Percentiles rank a stretch among this genome's conserved stretches.
Conservation (phyloP, 64 coral and sea anemone genomes). For the Stichodactyla helianthus region DNA sequence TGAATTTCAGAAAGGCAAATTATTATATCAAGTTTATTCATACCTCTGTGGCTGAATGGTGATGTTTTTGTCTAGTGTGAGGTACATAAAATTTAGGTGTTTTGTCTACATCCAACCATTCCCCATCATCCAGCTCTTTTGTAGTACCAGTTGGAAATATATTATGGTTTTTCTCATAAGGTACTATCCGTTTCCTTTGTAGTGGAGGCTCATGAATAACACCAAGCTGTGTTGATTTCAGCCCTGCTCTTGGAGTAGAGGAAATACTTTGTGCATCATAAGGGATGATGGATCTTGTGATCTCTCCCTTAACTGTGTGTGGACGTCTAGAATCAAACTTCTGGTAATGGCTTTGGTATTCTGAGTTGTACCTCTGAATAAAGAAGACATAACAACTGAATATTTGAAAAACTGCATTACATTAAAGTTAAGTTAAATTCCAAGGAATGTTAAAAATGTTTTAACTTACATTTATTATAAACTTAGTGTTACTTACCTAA, state of each 20-base stretch:
- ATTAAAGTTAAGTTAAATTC: too few species aligned
- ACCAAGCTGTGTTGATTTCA: constrained; percentile 69
- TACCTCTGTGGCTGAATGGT: not conserved
- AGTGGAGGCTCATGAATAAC: constrained; percentile 73
- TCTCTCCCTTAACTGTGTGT: constrained; percentile 71
- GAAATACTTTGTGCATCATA: constrained; percentile 29
- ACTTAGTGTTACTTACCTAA: too few species aligned
- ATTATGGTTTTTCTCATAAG: constrained; percentile 89
- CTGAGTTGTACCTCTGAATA: constrained; percentile 66
- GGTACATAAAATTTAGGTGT: not conserved
- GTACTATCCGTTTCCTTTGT: constrained; percentile 81
- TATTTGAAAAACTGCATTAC: too few species aligned
- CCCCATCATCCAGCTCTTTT: constrained; percentile 66
- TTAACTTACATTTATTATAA: too few species aligned
- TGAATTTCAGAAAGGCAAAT: too few species aligned
- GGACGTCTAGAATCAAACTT: constrained; percentile 65
- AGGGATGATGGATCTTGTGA: constrained; percentile 55
- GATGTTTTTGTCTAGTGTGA: not conserved
- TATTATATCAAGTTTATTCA: not conserved
- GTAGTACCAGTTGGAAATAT: constrained; percentile 85
- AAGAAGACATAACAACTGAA: not conserved
- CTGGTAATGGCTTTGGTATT: constrained; percentile 71
- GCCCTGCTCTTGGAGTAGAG: constrained; percentile 74
- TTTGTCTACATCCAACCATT: constrained; percentile 57
- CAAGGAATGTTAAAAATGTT: not conserved